A percentile compares a stretch with the other conserved stretches of the same genome.
phyloP scores from a whole-genome alignment of 2,888 invertebrate species.

The Stegophylla sp. region DNA sequence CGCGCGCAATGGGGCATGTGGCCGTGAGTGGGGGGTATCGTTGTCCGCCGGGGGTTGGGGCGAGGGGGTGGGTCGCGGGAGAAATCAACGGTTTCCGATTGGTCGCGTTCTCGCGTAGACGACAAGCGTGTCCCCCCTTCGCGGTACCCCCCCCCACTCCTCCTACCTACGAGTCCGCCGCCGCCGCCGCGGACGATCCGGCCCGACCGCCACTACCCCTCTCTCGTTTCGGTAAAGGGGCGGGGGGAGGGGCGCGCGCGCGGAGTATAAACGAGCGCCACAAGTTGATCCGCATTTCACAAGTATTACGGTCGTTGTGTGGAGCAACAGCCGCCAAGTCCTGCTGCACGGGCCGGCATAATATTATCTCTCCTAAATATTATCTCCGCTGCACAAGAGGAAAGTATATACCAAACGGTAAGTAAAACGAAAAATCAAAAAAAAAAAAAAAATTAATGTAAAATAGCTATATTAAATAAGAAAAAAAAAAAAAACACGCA shows the following conservation, averaged over 20 bases:
- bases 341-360: background rate
- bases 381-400: too few relatives aligned
- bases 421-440: too few relatives aligned
- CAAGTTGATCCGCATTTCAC: conserved; percentile 54
- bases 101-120: conserved; percentile 29
- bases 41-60: too few relatives aligned
- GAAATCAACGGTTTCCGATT: conserved; percentile 46
- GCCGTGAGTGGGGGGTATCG: too few relatives aligned
- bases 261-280: conserved; percentile 57
- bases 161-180: background rate
- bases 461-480: too few relatives aligned
- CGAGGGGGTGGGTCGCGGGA: background rate
- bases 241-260: conserved; percentile 9
- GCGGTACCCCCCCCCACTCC: background rate
- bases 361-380: too few relatives aligned
- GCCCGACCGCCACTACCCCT: conserved; percentile 22
- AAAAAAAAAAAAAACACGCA: too few relatives aligned
- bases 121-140: conserved; percentile 12
- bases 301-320: conserved; percentile 54
- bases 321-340: conserved; percentile 47
- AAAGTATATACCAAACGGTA: too few relatives aligned
- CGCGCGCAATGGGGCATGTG: too few relatives aligned
- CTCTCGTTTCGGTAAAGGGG: background rate
- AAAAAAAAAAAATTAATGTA: too few relatives aligned
- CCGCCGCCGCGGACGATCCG: background rate